Conservation (phyloP, 2,888 invertebrate species). For the Cephonodes hylas region DNA sequence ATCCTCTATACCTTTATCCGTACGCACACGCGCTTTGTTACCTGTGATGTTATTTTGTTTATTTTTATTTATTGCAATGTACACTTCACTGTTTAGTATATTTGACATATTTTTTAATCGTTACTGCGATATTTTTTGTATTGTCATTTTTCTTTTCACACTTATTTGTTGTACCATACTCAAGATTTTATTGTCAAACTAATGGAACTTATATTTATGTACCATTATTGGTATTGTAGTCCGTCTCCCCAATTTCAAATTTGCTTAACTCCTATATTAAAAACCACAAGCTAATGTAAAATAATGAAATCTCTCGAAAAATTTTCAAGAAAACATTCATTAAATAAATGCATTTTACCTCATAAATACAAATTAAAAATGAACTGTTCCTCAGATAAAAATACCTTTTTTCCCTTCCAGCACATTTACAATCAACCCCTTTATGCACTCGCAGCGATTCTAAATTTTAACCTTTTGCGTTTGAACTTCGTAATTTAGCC, state of each 20-base stretch:
- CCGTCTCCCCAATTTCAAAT: no score
- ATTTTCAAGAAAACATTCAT: not conserved
- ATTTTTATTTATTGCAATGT: no score
- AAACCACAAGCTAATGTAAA: not conserved
- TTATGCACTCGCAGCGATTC: conserved; percentile 1
- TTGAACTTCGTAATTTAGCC: conserved; percentile 1
- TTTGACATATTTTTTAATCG: no score
- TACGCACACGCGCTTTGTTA: conserved; percentile 36
- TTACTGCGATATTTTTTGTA: no score
- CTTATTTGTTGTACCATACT: no score
- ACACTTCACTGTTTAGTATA: no score
- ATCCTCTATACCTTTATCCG: conserved; percentile 62
- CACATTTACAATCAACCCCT: not conserved
- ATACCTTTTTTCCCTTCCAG: not conserved
- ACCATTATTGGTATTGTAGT: no score
- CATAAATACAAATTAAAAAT: not conserved
- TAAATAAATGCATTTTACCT: not conserved
- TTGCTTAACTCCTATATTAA: not conserved
- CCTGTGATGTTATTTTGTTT: conserved; percentile 34
- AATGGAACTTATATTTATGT: no score
- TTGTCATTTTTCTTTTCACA: no score
- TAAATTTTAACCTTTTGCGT: conserved; percentile 2
- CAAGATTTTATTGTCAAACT: no score
- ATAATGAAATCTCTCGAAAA: not conserved
- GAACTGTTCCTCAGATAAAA: not conserved